These are phyloP conservation scores for Hystrix cristata DNA, from an alignment of 2,113 vertebrate species.

Conservation along the genomic window DNA sequence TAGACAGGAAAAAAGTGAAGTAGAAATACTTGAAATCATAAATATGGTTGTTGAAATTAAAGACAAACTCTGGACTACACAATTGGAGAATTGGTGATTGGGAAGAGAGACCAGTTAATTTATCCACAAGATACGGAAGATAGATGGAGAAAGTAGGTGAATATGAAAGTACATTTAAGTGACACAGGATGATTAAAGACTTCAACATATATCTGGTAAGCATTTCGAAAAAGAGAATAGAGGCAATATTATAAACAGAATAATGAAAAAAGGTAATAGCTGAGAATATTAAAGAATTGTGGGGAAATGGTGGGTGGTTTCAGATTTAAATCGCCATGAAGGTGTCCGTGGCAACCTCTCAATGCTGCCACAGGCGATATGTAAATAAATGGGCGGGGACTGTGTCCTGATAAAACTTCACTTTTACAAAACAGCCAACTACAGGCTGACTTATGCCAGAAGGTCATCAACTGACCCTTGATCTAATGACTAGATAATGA, in stretches of 20 bases:
- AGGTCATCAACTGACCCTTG: neutral
- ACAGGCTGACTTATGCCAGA: neutral
- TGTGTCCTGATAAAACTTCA: constrained; percentile 15
- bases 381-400: neutral
- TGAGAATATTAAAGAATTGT: constrained; percentile 8
- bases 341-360: neutral
- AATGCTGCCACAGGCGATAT: neutral
- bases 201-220: neutral
- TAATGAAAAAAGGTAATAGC: neutral
- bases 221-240: neutral
- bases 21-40: constrained; percentile 30
- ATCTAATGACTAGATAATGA: neutral
- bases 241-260: neutral
- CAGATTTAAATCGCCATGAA: neutral
- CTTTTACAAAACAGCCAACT: neutral
- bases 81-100: neutral
- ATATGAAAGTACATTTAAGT: constrained; percentile 37
- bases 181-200: neutral
- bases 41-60: neutral
- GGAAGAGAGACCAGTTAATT: neutral
- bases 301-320: neutral
- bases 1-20: constrained; percentile 5
- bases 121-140: neutral
- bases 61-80: constrained; percentile 24
- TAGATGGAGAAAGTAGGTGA: neutral